A percentile compares a stretch with the other conserved stretches of the same genome.
Conservation (phyloP, 2,113 vertebrate genomes). For the Benitochromis conjunctus region DNA sequence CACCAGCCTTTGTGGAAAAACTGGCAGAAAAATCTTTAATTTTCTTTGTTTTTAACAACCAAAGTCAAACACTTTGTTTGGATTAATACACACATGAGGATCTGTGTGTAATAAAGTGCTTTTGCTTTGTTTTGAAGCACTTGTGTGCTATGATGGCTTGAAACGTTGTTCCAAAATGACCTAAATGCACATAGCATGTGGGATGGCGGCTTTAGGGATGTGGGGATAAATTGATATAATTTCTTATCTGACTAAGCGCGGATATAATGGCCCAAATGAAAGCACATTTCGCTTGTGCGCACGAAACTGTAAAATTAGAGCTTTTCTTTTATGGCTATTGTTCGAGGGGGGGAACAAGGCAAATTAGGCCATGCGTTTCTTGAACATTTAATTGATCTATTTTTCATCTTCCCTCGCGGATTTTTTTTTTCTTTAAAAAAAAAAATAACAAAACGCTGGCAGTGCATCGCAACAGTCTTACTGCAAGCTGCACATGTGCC, state of each 20-base stretch:
- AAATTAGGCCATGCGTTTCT: slow-evolving; percentile 54
- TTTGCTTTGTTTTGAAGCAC: slow-evolving; percentile 24
- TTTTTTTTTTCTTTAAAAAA: not conserved
- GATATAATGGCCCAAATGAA: slow-evolving; percentile 29
- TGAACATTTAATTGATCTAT: slow-evolving; percentile 64
- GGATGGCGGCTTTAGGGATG: not conserved
- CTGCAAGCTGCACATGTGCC: slow-evolving; percentile 7
- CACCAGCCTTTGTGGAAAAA: not conserved
- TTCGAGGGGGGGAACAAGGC: not conserved
- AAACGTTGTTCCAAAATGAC: slow-evolving; percentile 22
- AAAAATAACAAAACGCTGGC: slow-evolving; percentile 13
- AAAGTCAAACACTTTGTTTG: slow-evolving; percentile 36
- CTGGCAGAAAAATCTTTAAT: not conserved
- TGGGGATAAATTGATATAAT: slow-evolving; percentile 31
- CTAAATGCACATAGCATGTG: slow-evolving; percentile 4
- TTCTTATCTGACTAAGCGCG: slow-evolving; percentile 5
- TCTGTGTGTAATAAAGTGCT: slow-evolving; percentile 9
- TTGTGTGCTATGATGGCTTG: slow-evolving; percentile 17
- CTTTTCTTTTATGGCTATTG: slow-evolving; percentile 31
- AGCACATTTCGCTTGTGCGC: not conserved
- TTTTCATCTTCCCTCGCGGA: slow-evolving; percentile 51
- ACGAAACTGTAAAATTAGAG: slow-evolving; percentile 15
- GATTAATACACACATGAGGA: slow-evolving; percentile 31
- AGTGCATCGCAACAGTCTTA: slow-evolving; percentile 3
- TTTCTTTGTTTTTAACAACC: not conserved